phyloP scores from a whole-genome alignment of 2,113 vertebrate species.

The Alouatta palliata region DNA sequence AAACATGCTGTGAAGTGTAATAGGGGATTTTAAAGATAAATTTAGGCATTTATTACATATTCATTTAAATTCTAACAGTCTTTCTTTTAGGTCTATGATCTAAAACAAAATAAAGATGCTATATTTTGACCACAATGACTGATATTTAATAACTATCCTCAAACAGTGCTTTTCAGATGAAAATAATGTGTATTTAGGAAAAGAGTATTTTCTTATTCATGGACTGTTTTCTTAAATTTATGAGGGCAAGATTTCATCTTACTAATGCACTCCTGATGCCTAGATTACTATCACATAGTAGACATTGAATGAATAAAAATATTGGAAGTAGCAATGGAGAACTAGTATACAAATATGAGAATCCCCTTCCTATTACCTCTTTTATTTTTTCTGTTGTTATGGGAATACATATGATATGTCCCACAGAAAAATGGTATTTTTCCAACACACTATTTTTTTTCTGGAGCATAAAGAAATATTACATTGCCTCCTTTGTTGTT shows the following conservation, averaged over 20 bases:
- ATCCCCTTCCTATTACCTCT: neutral
- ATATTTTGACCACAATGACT: slow-evolving; percentile 55
- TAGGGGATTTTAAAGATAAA: slow-evolving; percentile 38
- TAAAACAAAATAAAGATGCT: slow-evolving; percentile 46
- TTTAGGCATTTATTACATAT: slow-evolving; percentile 34
- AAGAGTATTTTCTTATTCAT: slow-evolving; percentile 21
- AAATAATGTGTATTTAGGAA: slow-evolving; percentile 27
- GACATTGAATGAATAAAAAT: neutral
- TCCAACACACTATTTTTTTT: neutral
- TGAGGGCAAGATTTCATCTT: neutral
- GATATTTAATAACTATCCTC: slow-evolving; percentile 1
- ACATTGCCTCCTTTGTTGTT: neutral
- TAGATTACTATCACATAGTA: neutral
- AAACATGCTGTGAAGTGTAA: slow-evolving; percentile 12
- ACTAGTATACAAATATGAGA: neutral
- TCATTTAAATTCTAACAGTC: slow-evolving; percentile 38
- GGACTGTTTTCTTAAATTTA: slow-evolving; percentile 36
- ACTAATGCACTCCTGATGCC: neutral
- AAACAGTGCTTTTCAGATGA: slow-evolving; percentile 50
- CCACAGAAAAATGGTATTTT: slow-evolving; percentile 8
- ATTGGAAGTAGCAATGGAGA: neutral
- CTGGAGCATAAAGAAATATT: neutral
- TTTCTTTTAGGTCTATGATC: slow-evolving; percentile 28
- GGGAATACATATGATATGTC: neutral
- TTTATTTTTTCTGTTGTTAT: neutral